Conservation (phyloP, 92 coral and sea anemone genomes). For the Ricordea florida region DNA sequence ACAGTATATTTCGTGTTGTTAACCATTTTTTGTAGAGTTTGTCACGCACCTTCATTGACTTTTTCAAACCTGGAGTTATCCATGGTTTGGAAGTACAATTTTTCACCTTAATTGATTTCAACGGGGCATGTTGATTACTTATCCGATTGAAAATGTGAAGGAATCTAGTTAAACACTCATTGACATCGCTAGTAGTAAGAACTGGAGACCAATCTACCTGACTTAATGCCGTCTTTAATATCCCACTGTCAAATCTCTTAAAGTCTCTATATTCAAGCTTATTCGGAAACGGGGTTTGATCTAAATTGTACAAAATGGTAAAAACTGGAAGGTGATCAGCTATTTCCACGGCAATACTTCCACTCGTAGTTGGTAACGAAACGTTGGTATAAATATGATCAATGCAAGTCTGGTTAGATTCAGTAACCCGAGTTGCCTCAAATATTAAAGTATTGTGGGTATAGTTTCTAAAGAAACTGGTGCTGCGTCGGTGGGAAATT, state of each 20-base stretch:
- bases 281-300: slow-evolving; percentile 37
- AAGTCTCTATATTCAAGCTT: slow-evolving; percentile 39
- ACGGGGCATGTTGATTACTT: slow-evolving; percentile 22
- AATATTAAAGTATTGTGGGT: too few species aligned
- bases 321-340: slow-evolving; percentile 40
- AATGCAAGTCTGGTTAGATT: slow-evolving; percentile 4
- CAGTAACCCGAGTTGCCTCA: slow-evolving; percentile 14
- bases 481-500: too few species aligned
- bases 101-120: slow-evolving; percentile 9
- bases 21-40: not conserved
- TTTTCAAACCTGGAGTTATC: slow-evolving; percentile 9
- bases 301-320: slow-evolving; percentile 9
- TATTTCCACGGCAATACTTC: slow-evolving; percentile 37
- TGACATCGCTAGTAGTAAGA: slow-evolving; percentile 13
- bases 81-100: slow-evolving; percentile 17
- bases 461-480: too few species aligned
- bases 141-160: slow-evolving; percentile 25
- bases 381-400: slow-evolving; percentile 23
- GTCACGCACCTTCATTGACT: slow-evolving; percentile 11
- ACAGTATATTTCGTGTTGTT: not conserved
- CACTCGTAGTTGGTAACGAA: slow-evolving; percentile 17
- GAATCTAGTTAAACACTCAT: slow-evolving; percentile 20
- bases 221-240: slow-evolving; percentile 3
- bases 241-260: not conserved
- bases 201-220: slow-evolving; percentile 22